Base-by-base conservation (phyloP, 2,888 invertebrate genomes). In the Toxonevra muliebris region DNA sequence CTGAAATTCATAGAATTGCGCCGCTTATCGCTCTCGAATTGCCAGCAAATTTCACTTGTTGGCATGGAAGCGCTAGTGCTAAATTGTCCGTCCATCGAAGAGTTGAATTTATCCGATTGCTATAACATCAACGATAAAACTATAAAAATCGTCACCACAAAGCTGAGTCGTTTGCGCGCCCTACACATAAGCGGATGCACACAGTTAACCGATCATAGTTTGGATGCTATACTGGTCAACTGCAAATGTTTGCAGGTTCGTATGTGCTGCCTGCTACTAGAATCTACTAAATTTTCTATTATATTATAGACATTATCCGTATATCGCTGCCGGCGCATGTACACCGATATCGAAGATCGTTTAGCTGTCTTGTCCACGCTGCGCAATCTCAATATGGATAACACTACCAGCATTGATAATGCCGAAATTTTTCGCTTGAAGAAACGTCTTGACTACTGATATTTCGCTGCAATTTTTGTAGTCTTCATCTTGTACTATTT, bases 21-120 rank as follows among this genome's bases (percentile, higher is more conserved):
- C 43, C 85, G 86, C 69, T 85, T 93, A 30, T 87, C 89, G 77
- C 84, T 93, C 60, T 90, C 90, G 69, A 88, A 89, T 79, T 91
- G 92, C 76, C 90, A 91, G 76, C 90, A 91, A 82, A 88, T 93
- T 68, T 90, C 91, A 1, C 87, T 89, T 71, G 84, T 87, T 69
- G 92, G 92, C 50, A 87, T 93, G 73, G 87, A 88, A 71, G 85
- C 88, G 71, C 83, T 93, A 70, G 89, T 90, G 9, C 86, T 84
- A 69, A 89, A 90, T 77, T 92, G 92, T 80, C 90, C 90, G 41
- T 89, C 91, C 72, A 88, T 93, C 75, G 92, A 93, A 81, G 87
- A 88, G 73, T 82, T 93, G 10, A 88, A 90, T 79, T 83, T 93
- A 17, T 88, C 87, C 68, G 89, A 91, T 79, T 92, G 92, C 81